A percentile compares a stretch with the other conserved stretches of the same genome.
Conservation (phyloP, 2,113 vertebrate species). For the Piaya cayana region DNA sequence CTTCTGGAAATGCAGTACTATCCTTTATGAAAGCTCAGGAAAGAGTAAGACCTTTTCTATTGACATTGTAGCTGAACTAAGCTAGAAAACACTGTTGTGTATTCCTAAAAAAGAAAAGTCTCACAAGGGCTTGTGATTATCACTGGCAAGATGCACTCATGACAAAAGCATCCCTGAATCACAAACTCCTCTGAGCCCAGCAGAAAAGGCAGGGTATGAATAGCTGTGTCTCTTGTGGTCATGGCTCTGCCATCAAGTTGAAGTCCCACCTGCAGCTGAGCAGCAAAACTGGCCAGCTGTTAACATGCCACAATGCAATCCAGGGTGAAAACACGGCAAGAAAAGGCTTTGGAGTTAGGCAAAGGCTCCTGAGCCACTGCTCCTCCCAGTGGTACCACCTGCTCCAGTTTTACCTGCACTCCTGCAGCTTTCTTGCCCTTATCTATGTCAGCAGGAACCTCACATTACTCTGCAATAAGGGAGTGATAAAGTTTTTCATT, state of each 20-base stretch:
- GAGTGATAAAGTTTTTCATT: rapidly evolving
- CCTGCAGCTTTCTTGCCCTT: background rate
- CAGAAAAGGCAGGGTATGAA: background rate
- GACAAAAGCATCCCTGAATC: background rate
- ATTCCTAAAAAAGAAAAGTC: conserved; percentile 27
- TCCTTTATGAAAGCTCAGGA: conserved; percentile 12
- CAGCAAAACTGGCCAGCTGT: background rate
- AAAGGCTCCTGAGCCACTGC: background rate
- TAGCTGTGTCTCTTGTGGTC: background rate
- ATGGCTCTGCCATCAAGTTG: background rate
- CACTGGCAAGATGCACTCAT: background rate
- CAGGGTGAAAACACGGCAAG: background rate
- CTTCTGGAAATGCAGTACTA: conserved; percentile 27
- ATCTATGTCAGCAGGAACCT: background rate
- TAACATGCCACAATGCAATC: rapidly evolving
- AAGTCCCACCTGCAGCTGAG: background rate
- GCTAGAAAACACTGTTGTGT: conserved; percentile 34
- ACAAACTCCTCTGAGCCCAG: background rate
- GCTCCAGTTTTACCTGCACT: background rate
- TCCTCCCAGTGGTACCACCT: background rate
- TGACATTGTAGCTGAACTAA: conserved; percentile 14
- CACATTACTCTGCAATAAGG: background rate
- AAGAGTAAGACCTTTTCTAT: background rate
- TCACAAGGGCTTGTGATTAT: background rate
- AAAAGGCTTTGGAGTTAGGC: background rate